Base-by-base conservation (phyloP, 2,888 invertebrate species). In the Acleris laterana region DNA sequence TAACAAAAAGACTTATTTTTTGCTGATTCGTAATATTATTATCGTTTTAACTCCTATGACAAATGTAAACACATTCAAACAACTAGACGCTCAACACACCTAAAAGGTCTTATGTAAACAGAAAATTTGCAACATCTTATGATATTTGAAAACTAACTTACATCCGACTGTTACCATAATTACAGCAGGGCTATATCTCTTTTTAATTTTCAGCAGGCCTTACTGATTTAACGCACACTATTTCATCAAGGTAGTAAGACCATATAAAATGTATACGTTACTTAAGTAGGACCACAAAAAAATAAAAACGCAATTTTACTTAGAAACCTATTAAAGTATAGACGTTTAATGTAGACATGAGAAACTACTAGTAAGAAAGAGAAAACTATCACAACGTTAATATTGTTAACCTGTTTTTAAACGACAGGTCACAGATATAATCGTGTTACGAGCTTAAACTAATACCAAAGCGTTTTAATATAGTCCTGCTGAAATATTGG, bases 61-160 rank as follows among this genome's bases (percentile, higher is more conserved):
- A 42, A n/a, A 13, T 19, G 44, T 28, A 58, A 51, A 52, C 38
- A 13, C 38, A 38, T 58, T 48, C 59, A 60, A 53, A 64, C 46
- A 57, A 57, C 60, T 60, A 64, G 32, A 62, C 55, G 55, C 11
- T 60, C 60, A 60, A 60, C 53, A 65, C 60, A 42, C 50, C 32
- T 42, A 50, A 48, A 38, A 13, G 13, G 60, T 55, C 55, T 65
- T 49, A 48, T 17, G 32, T 53, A 51, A 64, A 65, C 59, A 61
- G 50, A 65, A 56, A 61, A 55, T 60, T 49, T 44, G 60, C 64
- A 65, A 65, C 65, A 65, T 60, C 65, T 55, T 60, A 28, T 60
- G 55, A 50, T 61, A 61, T 60, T 64, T 56, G 53, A 56, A 65
- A 50, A 60, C 60, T 60, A 38, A 60, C 64, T 53, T 65, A 64